These are phyloP conservation scores for Latrodectus elegans DNA, from an alignment of 2,888 invertebrate species.

Conservation along the genomic window DNA sequence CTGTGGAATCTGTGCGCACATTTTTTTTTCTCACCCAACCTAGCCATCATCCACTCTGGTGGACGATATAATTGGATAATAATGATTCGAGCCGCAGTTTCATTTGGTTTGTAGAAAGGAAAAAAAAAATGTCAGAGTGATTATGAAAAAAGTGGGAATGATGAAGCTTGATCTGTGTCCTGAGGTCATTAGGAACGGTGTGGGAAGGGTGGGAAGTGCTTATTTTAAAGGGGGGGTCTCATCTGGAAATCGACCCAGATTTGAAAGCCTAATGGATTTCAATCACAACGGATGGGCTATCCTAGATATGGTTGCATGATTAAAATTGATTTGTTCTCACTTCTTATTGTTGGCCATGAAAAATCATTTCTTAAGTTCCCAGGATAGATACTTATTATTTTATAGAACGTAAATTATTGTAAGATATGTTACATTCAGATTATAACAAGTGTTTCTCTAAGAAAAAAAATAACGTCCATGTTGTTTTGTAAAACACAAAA, in stretches of 20 bases:
- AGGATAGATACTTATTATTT: no score
- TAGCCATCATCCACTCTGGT: slow-evolving; percentile 57
- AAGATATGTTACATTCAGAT: no score
- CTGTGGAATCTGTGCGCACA: background rate
- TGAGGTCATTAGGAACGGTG: slow-evolving; percentile 34
- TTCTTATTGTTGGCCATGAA: no score
- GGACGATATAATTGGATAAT: slow-evolving; percentile 63
- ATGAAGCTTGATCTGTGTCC: slow-evolving; percentile 8
- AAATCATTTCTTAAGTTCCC: no score
- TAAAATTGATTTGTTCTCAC: no score
- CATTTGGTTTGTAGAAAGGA: slow-evolving; percentile 34
- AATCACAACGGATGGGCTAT: no score
- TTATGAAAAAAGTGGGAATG: slow-evolving; percentile 14
- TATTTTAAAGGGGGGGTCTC: slow-evolving; percentile 23
- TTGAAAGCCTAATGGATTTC: slow-evolving; percentile 34
- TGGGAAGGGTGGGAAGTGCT: slow-evolving; percentile 20
- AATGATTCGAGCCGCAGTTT: slow-evolving; percentile 39
- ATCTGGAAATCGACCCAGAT: slow-evolving; percentile 10
- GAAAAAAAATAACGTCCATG: no score
- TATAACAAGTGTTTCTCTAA: no score
- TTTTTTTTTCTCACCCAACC: slow-evolving; percentile 26
- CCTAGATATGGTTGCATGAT: no score
- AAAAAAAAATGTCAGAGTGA: background rate
- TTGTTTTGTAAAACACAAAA: no score
- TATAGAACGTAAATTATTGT: no score